Evolutionary conservation across 2,888 invertebrate genomes (phyloP), one percentile per base, ranked within the genome.

Genomic region (Platypus cylindrus): DNA sequence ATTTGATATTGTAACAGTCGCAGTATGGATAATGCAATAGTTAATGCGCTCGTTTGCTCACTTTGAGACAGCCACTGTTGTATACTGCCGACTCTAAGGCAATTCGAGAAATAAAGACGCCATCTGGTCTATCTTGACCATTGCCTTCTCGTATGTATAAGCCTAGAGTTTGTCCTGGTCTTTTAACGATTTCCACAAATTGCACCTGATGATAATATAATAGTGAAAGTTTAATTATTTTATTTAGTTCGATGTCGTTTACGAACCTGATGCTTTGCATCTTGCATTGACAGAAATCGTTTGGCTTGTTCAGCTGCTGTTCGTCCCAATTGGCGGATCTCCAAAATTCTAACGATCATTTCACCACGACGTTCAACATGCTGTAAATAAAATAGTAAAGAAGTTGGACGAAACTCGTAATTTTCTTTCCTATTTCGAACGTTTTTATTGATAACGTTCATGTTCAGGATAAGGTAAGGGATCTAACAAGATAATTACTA

Each of bases 141-240:
- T 98, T 95, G n/a, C 97, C 95, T 73, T 98, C 97, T 24, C 95
- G 75, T 55, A 98, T 95, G 63, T 98, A 98, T 40, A 98, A 73
- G 26, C 98, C 98, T 44, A 98, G 69, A 18, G 95, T 95, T 65
- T 98, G 97, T 9, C 97, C 98, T 1, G 98, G 98, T 51, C 95
- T 75, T 65, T 98, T 98, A 47, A 98, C 93, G 55, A 98, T 95
- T 67, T 98, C 98, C 49, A 98, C 94, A 57, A 94, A 77, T 61
- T 86, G 76, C 41, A 90, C 86, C 48, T 41, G 17, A 2, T 34
- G 37, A 14, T 25, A 33, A 27, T 9, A 20, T 27, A 20, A 3
- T 17, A 31, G 16, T 9, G 9, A 31, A n/a, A n/a, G n/a, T n/a
- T n/a, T n/a, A n/a, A n/a, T n/a, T n/a, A n/a, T n/a, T n/a, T n/a